Percentiles rank a stretch among this genome's conserved stretches.
Evolutionary conservation across 2,797 vertebrate species (phyloP).

Genomic region (Iguana delicatissima): DNA sequence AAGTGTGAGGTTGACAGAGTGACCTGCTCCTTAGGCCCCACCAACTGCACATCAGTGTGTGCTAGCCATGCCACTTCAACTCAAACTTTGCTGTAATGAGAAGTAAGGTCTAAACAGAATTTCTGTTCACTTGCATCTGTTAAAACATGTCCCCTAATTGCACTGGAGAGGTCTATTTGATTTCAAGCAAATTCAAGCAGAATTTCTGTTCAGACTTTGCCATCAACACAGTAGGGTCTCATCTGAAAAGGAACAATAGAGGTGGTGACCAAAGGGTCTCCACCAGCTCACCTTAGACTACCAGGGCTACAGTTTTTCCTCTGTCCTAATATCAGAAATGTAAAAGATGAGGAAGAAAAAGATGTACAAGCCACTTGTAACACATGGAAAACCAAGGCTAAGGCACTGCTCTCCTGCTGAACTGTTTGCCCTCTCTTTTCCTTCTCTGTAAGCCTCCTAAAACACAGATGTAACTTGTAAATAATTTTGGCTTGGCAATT

Average conservation of each 20-base stretch:
- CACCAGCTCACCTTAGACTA: no score
- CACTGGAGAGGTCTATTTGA: background rate
- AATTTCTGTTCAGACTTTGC: background rate
- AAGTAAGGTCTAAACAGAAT: background rate
- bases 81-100: background rate
- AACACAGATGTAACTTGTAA: conserved; percentile 81
- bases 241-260: background rate
- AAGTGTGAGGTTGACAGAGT: no score
- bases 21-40: background rate
- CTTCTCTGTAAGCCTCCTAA: conserved; percentile 71
- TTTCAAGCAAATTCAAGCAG: background rate
- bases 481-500: conserved; percentile 77
- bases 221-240: background rate
- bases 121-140: background rate
- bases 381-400: background rate
- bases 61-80: background rate
- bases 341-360: background rate
- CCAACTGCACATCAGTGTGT: background rate
- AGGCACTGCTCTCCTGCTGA: conserved; percentile 1
- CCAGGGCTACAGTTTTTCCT: background rate
- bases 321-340: background rate
- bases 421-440: background rate
- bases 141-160: background rate
- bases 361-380: background rate
- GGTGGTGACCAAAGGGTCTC: no score